Conservation (phyloP, 2,888 invertebrate species). For the Linyphia triangularis region DNA sequence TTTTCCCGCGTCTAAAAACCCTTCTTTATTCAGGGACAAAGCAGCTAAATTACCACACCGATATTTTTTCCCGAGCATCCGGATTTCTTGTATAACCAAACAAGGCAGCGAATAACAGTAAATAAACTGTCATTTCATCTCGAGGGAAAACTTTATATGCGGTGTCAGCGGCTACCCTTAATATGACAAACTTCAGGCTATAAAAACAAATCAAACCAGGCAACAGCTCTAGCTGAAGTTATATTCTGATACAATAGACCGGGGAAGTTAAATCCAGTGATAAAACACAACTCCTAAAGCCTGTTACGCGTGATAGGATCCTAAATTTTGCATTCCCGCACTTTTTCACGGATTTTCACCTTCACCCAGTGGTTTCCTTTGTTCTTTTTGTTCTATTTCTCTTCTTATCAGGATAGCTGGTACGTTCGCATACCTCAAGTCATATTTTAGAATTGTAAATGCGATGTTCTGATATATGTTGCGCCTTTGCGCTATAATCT, state of each 20-base stretch:
- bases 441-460: constrained; percentile 71
- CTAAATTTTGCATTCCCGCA: constrained; percentile 65
- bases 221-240: constrained; percentile 19
- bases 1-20: not conserved
- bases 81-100: not conserved
- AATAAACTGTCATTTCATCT: constrained; percentile 21
- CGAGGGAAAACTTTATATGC: constrained; percentile 63
- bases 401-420: constrained; percentile 42
- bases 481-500: constrained; percentile 44
- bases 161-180: constrained; percentile 72
- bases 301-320: constrained; percentile 69
- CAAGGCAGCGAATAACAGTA: constrained; percentile 33
- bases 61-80: not conserved
- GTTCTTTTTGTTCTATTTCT: not conserved
- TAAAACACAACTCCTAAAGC: constrained; percentile 66
- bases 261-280: constrained; percentile 53
- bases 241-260: constrained; percentile 52
- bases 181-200: constrained; percentile 72
- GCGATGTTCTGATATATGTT: constrained; percentile 58
- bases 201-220: constrained; percentile 69
- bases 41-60: not conserved
- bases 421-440: constrained; percentile 60
- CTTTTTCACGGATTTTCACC: constrained; percentile 59
- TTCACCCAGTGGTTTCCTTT: constrained; percentile 1
- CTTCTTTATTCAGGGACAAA: not conserved